A percentile compares a stretch with the other conserved stretches of the same genome.
These are phyloP conservation scores for Tetrao urogallus DNA, from an alignment of 2,113 vertebrate species.

Conservation along the genomic window DNA sequence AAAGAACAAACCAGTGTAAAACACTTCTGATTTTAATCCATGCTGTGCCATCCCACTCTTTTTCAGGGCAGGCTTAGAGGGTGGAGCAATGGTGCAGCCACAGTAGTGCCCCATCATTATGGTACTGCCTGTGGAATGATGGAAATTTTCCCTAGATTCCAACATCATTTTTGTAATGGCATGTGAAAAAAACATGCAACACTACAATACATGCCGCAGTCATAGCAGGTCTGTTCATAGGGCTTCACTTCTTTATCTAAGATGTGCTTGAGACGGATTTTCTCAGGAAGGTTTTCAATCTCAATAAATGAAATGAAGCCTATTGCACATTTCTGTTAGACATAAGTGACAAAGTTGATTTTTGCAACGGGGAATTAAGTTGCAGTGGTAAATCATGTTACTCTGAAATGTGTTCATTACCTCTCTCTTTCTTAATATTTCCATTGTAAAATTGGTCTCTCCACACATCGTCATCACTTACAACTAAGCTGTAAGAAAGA, in stretches of 20 bases:
- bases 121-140: background rate
- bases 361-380: background rate
- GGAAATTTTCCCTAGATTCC: background rate
- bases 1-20: background rate
- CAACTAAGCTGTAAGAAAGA: constrained; percentile 78
- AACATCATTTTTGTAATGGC: background rate
- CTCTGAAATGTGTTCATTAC: constrained; percentile 58
- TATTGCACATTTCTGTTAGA: background rate
- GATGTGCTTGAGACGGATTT: background rate
- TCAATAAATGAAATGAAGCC: background rate
- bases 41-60: background rate
- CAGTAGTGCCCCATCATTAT: fast-evolving
- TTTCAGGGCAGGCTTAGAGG: background rate
- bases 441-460: constrained; percentile 84
- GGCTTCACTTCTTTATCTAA: background rate
- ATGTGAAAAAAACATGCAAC: background rate
- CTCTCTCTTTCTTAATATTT: constrained; percentile 81
- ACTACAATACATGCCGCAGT: background rate
- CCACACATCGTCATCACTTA: constrained; percentile 79
- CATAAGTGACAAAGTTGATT: background rate
- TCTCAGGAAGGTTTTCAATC: background rate
- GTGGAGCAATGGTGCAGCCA: background rate
- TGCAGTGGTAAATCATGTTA: background rate
- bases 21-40: background rate
- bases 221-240: background rate